These are phyloP conservation scores for Synanthedon tipuliformis DNA, from an alignment of 2,888 invertebrate genomes.

Conservation along the genomic window DNA sequence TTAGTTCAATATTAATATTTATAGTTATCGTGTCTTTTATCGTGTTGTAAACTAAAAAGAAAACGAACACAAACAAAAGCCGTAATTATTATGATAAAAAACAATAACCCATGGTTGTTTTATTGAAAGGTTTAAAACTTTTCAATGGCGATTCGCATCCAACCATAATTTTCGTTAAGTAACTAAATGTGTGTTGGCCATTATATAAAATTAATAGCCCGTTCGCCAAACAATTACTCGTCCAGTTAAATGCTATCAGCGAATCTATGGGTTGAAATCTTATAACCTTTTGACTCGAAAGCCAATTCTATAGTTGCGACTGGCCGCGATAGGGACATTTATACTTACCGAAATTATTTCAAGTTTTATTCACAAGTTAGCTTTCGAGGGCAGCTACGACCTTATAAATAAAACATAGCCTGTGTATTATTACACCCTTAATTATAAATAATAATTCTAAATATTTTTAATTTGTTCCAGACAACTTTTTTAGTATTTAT, in stretches of 20 bases:
- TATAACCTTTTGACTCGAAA: constrained; percentile 55
- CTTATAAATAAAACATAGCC: no score
- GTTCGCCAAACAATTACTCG: constrained; percentile 62
- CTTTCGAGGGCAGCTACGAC: no score
- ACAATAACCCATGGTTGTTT: constrained; percentile 28
- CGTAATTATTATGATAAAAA: not conserved
- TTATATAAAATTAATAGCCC: constrained; percentile 61
- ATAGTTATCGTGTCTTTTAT: no score
- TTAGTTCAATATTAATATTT: no score
- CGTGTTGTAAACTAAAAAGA: not conserved
- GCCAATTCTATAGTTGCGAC: no score
- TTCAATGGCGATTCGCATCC: constrained; percentile 42
- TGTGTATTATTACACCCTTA: no score
- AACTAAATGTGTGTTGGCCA: constrained; percentile 51
- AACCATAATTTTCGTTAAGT: constrained; percentile 50
- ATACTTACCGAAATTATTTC: no score
- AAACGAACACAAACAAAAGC: not conserved
- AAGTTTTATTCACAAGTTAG: no score
- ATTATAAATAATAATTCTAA: no score
- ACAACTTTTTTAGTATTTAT: no score
- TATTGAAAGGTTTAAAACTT: constrained; percentile 32
- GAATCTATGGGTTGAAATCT: constrained; percentile 63
- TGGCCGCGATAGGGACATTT: not conserved
- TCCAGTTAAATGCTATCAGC: constrained; percentile 61
- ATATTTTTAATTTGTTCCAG: no score